phyloP scores from a whole-genome alignment of 2,888 invertebrate species.

The Eristalis tenax region DNA sequence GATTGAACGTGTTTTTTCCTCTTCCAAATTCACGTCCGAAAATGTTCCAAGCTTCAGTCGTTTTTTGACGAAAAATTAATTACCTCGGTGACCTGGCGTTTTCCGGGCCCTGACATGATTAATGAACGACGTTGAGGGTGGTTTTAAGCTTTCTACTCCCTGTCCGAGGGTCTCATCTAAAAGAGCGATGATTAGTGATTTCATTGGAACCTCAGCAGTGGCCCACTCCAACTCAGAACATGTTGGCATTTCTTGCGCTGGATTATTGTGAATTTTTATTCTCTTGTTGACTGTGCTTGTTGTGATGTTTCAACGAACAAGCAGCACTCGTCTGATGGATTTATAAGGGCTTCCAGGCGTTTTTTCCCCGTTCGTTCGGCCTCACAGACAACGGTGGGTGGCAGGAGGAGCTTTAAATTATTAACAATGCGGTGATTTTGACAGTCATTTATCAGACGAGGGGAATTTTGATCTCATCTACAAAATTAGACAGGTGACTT shows the following conservation, averaged over 20 bases:
- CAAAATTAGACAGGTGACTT: constrained; percentile 56
- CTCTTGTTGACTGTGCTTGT: constrained; percentile 60
- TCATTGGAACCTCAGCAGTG: background rate
- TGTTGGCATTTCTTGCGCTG: background rate
- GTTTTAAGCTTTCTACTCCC: constrained; percentile 51
- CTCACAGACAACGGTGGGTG: background rate
- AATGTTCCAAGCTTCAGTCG: constrained; percentile 30
- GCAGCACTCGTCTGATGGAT: constrained; percentile 41
- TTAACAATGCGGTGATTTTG: constrained; percentile 50
- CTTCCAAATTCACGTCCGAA: constrained; percentile 4
- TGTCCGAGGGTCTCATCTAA: background rate
- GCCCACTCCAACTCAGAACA: background rate
- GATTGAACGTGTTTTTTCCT: constrained; percentile 1
- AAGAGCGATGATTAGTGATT: constrained; percentile 65
- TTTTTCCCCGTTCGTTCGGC: background rate
- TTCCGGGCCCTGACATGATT: constrained; percentile 53
- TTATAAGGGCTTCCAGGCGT: background rate
- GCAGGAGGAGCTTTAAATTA: constrained; percentile 39
- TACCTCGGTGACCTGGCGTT: constrained; percentile 66
- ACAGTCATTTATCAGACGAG: constrained; percentile 60
- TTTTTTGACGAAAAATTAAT: constrained; percentile 63
- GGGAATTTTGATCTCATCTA: constrained; percentile 62
- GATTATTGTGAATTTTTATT: constrained; percentile 56
- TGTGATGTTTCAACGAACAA: constrained; percentile 31
- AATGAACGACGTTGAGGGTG: constrained; percentile 53